These are phyloP conservation scores for Julus scanicus DNA, from an alignment of 2,888 invertebrate species.

Conservation along the genomic window DNA sequence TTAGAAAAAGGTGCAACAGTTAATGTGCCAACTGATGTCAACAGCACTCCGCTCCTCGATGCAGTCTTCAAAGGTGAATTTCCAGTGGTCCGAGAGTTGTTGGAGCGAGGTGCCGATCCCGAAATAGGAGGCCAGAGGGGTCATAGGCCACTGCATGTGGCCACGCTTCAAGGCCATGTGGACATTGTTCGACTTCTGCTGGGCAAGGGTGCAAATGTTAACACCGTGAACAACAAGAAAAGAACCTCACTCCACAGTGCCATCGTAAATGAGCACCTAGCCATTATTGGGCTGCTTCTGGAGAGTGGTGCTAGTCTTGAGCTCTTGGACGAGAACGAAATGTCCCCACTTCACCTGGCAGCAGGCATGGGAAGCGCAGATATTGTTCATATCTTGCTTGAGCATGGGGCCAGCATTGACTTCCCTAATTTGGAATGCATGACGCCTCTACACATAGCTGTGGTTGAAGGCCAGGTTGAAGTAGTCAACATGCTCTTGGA, in stretches of 20 bases:
- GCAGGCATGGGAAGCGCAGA: constrained; percentile 38
- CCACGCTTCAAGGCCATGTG: not conserved
- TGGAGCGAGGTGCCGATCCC: constrained; percentile 43
- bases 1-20: not conserved
- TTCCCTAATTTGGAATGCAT: not conserved
- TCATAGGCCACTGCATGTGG: constrained; percentile 50
- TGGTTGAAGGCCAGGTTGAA: not conserved
- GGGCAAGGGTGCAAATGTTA: not conserved
- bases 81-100: not conserved
- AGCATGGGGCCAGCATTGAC: constrained; percentile 60
- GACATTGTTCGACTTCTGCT: constrained; percentile 44
- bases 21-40: not conserved
- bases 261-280: not conserved
- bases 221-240: constrained; percentile 38
- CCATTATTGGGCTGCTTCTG: not conserved
- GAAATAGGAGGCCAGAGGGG: not conserved
- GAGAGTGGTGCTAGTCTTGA: constrained; percentile 1
- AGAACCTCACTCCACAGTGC: constrained; percentile 49
- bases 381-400: constrained; percentile 33
- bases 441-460: constrained; percentile 35
- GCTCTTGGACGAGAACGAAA: constrained; percentile 23
- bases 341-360: constrained; percentile 46
- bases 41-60: constrained; percentile 16
- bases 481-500: constrained; percentile 59
- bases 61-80: constrained; percentile 16